A percentile compares a stretch with the other conserved stretches of the same genome.
Evolutionary conservation across 2,113 vertebrate species (phyloP).

Genomic region (Bos javanicus): DNA sequence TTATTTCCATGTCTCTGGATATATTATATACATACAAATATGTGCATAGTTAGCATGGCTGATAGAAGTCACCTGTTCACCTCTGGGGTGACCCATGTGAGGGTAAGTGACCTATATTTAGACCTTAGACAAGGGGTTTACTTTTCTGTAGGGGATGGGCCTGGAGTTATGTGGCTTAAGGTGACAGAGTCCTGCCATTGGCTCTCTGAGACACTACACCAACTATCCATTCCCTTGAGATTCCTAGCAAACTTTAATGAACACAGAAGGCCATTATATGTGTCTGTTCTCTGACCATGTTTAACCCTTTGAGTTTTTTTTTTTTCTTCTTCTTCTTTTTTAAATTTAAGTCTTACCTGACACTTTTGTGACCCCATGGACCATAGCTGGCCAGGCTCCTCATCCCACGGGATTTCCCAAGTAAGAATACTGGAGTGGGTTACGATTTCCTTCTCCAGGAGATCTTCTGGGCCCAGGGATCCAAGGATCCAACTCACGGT

Average conservation of each 20-base stretch:
- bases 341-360: not conserved
- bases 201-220: not conserved
- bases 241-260: not conserved
- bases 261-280: not conserved
- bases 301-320: not conserved
- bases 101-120: not conserved
- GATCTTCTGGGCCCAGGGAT: not conserved
- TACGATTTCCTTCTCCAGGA: not conserved
- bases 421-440: not conserved
- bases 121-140: not conserved
- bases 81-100: not conserved
- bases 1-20: slow-evolving; percentile 20
- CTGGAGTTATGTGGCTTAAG: not conserved
- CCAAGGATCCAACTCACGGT: not conserved
- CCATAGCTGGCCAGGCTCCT: not conserved
- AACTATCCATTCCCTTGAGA: not conserved
- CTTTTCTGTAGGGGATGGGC: not conserved
- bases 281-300: not conserved
- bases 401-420: not conserved
- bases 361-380: not conserved
- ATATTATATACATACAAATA: not conserved
- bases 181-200: not conserved
- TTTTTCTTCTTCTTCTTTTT: not conserved
- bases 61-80: not conserved
- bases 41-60: not conserved